A percentile compares a stretch with the other conserved stretches of the same genome.
Evolutionary conservation across 2,797 vertebrate genomes (phyloP).

Genomic region (Eidolon dupreanum): DNA sequence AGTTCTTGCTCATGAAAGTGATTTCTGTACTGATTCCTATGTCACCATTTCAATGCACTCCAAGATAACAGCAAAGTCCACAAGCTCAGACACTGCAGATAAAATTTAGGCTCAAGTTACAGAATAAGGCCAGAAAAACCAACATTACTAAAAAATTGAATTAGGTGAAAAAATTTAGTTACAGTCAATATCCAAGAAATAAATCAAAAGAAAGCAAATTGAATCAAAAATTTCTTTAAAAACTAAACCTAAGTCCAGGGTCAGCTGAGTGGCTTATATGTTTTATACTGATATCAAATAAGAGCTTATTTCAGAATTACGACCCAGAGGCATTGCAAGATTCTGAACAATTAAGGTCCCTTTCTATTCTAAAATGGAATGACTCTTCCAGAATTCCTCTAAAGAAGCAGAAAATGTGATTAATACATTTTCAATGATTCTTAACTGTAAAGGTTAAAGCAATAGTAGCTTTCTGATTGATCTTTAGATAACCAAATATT

Average conservation of each 20-base stretch:
- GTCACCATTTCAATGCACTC: background rate
- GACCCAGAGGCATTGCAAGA: constrained; percentile 4
- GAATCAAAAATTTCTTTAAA: constrained; percentile 51
- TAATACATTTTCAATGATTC: constrained; percentile 45
- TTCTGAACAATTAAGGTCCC: constrained; percentile 39
- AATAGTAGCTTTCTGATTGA: constrained; percentile 42
- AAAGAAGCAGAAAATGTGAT: constrained; percentile 56
- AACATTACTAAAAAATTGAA: constrained; percentile 16
- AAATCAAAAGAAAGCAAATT: constrained; percentile 51
- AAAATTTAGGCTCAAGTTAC: constrained; percentile 29
- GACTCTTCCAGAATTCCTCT: constrained; percentile 47
- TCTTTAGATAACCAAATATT: constrained; percentile 67
- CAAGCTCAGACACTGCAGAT: background rate
- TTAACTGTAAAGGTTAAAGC: constrained; percentile 68
- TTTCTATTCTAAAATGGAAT: constrained; percentile 35
- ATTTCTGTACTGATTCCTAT: constrained; percentile 1
- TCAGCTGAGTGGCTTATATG: constrained; percentile 25
- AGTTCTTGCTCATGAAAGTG: background rate
- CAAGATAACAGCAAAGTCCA: background rate
- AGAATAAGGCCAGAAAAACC: constrained; percentile 39
- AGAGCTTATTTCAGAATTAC: constrained; percentile 46
- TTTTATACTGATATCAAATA: constrained; percentile 49
- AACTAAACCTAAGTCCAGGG: constrained; percentile 27
- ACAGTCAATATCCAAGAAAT: constrained; percentile 47
- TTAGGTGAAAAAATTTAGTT: constrained; percentile 40